Conservation (phyloP, 2,113 vertebrate species). For the Leptocoma aspasia region DNA sequence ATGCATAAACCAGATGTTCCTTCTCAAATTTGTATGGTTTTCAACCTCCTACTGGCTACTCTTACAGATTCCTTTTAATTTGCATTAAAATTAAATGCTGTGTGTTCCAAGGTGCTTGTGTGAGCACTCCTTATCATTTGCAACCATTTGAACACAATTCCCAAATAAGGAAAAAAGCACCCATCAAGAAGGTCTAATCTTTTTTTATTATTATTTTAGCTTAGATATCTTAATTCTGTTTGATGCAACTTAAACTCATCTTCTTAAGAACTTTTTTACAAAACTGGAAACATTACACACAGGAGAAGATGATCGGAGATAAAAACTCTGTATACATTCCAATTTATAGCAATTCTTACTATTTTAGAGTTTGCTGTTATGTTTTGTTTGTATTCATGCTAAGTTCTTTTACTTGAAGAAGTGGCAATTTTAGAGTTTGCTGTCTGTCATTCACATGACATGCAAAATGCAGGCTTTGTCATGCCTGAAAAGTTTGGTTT, state of each 20-base stretch:
- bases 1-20: background rate
- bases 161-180: background rate
- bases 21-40: background rate
- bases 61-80: background rate
- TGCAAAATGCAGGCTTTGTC: background rate
- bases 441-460: background rate
- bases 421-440: background rate
- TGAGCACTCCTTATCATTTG: background rate
- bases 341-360: background rate
- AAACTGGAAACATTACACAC: background rate
- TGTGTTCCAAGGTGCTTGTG: background rate
- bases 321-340: background rate
- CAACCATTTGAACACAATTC: background rate
- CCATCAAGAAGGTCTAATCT: background rate
- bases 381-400: background rate
- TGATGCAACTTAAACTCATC: background rate
- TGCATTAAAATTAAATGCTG: background rate
- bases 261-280: background rate
- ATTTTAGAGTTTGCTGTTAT: background rate
- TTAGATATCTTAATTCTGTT: background rate
- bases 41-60: background rate
- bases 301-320: background rate
- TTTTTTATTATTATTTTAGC: background rate
- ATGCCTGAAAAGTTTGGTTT: background rate
- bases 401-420: background rate